These are phyloP conservation scores for Cydia fagiglandana DNA, from an alignment of 1,140 invertebrate species.

Conservation along the genomic window DNA sequence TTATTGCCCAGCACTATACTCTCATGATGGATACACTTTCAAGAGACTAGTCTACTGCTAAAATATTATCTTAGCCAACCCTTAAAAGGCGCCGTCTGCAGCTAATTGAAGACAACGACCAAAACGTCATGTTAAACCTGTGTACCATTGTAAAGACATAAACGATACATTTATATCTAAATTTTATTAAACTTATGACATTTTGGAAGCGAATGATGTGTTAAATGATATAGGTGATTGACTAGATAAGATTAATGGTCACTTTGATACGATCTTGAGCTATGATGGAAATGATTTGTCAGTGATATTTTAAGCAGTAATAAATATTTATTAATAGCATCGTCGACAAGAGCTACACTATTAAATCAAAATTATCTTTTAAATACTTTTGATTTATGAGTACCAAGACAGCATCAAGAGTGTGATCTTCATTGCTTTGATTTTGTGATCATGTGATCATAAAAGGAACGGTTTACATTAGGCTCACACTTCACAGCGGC, in stretches of 20 bases:
- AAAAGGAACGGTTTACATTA: too few relatives aligned
- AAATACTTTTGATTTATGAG: not conserved
- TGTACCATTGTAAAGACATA: not conserved
- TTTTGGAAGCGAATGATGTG: not conserved
- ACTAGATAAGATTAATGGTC: not conserved
- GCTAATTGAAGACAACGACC: not conserved
- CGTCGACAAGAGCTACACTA: not conserved
- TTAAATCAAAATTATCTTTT: not conserved
- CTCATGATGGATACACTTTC: too few relatives aligned
- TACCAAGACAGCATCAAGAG: too few relatives aligned
- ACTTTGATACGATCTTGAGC: not conserved
- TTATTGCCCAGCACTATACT: too few relatives aligned
- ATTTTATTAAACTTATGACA: not conserved
- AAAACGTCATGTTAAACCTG: conserved; percentile 10
- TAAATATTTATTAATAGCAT: not conserved
- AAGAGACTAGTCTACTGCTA: not conserved
- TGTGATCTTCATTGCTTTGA: too few relatives aligned
- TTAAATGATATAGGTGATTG: not conserved
- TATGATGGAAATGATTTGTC: conserved; percentile 1
- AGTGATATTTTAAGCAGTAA: not conserved
- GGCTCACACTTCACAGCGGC: too few relatives aligned
- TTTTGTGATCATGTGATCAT: too few relatives aligned
- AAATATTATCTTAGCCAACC: not conserved
- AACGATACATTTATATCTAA: not conserved
- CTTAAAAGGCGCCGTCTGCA: conserved; percentile 4